A percentile compares a stretch with the other conserved stretches of the same genome.
These are phyloP conservation scores for zebrafish (Danio rerio) DNA, from an alignment of 2,113 vertebrate species.

Conservation along the genomic window GRCz12tu NC_133178.1:35872501-35873000, in stretches of 20 bases:
- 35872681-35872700: slow-evolving; percentile 49
- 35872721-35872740: slow-evolving; percentile 58
- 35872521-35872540: slow-evolving; percentile 2
- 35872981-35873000: neutral
- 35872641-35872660: slow-evolving; percentile 54
- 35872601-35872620: neutral
- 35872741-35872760: slow-evolving; percentile 35
- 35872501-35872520: slow-evolving; percentile 12
- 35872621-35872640: slow-evolving; percentile 33
- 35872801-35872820: slow-evolving; percentile 61
- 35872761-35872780: slow-evolving; percentile 55
- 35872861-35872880: slow-evolving; percentile 59
- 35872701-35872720: slow-evolving; percentile 33
- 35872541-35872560: neutral
- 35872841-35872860: neutral
- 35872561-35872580: slow-evolving; percentile 19
- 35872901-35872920: slow-evolving; percentile 30
- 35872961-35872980: neutral
- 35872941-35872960: neutral
- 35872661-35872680: slow-evolving; percentile 59
- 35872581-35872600: slow-evolving; percentile 5
- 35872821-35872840: slow-evolving; percentile 37
- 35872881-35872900: slow-evolving; percentile 23
- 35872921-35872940: slow-evolving; percentile 26
- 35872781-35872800: slow-evolving; percentile 31